Percentiles rank a stretch among this genome's conserved stretches.
Conservation (phyloP, 2,888 invertebrate species). For the Pristionchus entomophagus region DNA sequence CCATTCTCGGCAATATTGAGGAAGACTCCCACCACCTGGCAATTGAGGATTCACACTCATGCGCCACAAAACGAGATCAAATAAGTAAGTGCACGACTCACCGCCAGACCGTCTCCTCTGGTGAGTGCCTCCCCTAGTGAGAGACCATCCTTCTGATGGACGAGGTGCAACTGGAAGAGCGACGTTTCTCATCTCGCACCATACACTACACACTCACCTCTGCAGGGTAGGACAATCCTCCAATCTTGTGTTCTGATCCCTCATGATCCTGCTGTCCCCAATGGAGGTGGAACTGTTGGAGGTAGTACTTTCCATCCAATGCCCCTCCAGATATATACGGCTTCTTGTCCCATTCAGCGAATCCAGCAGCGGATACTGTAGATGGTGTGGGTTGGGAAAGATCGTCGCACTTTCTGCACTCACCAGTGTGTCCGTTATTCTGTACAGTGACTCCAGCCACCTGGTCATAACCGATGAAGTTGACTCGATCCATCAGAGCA, state of each 20-base stretch:
- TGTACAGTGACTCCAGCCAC: conserved; percentile 61
- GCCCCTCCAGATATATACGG: conserved; percentile 72
- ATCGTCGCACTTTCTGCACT: conserved; percentile 41
- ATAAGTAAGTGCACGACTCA: background rate
- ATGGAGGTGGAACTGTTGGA: conserved; percentile 79
- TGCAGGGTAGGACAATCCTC: conserved; percentile 76
- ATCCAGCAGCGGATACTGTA: conserved; percentile 68
- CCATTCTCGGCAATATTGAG: conserved; percentile 62
- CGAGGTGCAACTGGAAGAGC: conserved; percentile 67
- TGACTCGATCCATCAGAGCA: conserved; percentile 62
- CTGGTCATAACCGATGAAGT: conserved; percentile 70
- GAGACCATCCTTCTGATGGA: conserved; percentile 70
- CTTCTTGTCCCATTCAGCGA: conserved; percentile 67
- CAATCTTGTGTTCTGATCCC: conserved; percentile 79
- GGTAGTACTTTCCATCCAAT: conserved; percentile 72
- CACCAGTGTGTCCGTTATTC: conserved; percentile 71
- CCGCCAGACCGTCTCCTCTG: conserved; percentile 67
- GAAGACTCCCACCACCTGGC: conserved; percentile 70
- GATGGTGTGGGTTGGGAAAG: background rate
- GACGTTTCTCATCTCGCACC: background rate
- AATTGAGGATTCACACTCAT: background rate
- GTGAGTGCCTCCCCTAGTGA: conserved; percentile 59
- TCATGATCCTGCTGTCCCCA: conserved; percentile 77
- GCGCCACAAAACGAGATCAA: background rate
- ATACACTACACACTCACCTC: conserved; percentile 69